Conservation (phyloP, 2,888 invertebrate genomes). For the Ashinkailepas kermadecensis region DNA sequence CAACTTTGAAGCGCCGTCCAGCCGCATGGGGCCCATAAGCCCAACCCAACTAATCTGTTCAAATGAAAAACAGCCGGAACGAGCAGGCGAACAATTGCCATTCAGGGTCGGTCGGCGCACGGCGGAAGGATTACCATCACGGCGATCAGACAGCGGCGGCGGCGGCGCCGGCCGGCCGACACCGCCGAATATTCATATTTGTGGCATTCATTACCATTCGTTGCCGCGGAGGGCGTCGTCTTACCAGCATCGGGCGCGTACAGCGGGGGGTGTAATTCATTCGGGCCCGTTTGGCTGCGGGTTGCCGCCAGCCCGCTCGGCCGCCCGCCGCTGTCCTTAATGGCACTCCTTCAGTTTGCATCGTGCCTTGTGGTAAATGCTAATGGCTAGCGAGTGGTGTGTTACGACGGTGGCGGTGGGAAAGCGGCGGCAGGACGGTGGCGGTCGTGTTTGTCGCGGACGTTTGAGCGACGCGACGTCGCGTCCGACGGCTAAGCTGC, state of each 20-base stretch:
- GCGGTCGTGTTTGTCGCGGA: background rate
- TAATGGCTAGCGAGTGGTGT: background rate
- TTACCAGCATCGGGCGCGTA: background rate
- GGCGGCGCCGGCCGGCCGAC: background rate
- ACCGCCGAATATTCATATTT: slow-evolving; percentile 1
- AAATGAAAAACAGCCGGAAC: slow-evolving; percentile 6
- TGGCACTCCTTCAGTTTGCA: background rate
- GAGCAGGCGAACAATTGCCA: background rate
- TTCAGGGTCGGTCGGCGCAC: background rate
- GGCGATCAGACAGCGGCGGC: background rate
- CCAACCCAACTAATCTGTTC: background rate
- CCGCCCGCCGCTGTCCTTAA: background rate
- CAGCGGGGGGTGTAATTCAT: background rate
- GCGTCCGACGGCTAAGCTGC: too few relatives aligned
- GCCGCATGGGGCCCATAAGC: background rate
- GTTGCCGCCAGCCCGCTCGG: background rate
- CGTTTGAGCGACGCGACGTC: background rate
- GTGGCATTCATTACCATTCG: slow-evolving; percentile 5
- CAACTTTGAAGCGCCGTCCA: background rate
- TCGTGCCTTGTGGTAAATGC: background rate
- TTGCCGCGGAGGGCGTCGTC: background rate
- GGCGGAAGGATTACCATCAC: background rate
- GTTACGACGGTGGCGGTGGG: background rate
- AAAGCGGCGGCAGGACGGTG: background rate
- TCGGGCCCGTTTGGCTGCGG: background rate